Conservation (phyloP, 1,140 invertebrate species). For the Temnothorax nylanderi region DNA sequence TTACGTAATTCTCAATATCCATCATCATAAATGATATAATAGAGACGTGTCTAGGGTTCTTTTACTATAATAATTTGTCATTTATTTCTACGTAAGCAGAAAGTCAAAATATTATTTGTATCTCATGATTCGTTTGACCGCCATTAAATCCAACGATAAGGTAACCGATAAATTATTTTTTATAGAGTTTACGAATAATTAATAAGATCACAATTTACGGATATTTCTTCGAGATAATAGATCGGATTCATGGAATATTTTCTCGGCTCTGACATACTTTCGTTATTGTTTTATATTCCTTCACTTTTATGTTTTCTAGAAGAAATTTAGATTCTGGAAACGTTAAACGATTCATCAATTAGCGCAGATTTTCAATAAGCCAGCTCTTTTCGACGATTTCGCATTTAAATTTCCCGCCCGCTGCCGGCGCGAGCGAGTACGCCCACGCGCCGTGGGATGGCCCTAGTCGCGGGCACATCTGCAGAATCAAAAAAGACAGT, state of each 20-base stretch:
- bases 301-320: not conserved
- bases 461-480: constrained; percentile 70
- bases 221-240: not conserved
- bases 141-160: not conserved
- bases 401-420: constrained; percentile 36
- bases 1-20: not conserved
- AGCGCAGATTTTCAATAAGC: not conserved
- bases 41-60: not conserved
- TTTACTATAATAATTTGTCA: not conserved
- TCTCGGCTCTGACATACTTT: not conserved
- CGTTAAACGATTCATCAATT: not conserved
- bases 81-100: not conserved
- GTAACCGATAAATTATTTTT: not conserved
- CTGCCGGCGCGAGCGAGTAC: not conserved
- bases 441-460: constrained; percentile 66
- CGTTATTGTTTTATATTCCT: not conserved
- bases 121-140: not conserved
- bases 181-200: not conserved
- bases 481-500: constrained; percentile 84
- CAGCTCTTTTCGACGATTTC: not conserved
- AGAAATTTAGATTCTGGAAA: not conserved
- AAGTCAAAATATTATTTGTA: not conserved
- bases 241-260: not conserved
- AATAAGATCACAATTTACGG: not conserved
- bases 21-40: not conserved